Evolutionary conservation across 2,113 vertebrate species (phyloP).

Genomic region (Heliornis fulica): DNA sequence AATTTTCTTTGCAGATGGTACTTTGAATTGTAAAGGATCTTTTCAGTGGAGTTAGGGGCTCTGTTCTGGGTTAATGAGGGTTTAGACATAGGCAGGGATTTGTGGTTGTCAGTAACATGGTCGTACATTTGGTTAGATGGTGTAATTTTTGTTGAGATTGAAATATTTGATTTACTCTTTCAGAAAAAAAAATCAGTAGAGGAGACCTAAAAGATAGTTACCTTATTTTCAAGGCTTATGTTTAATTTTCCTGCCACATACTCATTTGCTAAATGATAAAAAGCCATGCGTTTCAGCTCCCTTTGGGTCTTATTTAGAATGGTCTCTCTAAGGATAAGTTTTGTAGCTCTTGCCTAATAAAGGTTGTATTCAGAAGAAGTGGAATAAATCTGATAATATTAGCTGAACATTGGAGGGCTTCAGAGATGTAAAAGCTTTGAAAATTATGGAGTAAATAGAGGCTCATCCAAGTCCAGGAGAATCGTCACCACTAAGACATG

Average conservation of each 20-base stretch:
- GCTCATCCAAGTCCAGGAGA: not conserved
- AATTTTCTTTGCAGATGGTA: not conserved
- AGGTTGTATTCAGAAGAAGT: not conserved
- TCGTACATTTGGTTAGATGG: not conserved
- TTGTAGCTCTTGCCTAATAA: not conserved
- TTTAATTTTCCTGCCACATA: not conserved
- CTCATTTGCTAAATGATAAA: not conserved
- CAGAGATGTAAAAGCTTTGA: not conserved
- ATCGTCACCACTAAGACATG: not conserved
- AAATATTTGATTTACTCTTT: not conserved
- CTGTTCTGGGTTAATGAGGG: not conserved
- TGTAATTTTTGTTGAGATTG: not conserved
- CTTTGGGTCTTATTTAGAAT: not conserved
- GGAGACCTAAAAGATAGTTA: not conserved
- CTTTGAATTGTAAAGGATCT: not conserved
- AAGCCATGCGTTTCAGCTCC: not conserved
- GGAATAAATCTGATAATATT: not conserved
- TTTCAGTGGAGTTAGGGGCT: not conserved
- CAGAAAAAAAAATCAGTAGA: not conserved
- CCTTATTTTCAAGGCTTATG: not conserved
- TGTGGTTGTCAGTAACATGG: not conserved
- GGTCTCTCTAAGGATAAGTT: not conserved
- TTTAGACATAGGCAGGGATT: not conserved
- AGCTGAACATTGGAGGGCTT: not conserved
- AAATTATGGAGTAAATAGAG: not conserved